Base-by-base conservation (phyloP, 1,140 invertebrate genomes). In the Venustaconcha ellipsiformis region DNA sequence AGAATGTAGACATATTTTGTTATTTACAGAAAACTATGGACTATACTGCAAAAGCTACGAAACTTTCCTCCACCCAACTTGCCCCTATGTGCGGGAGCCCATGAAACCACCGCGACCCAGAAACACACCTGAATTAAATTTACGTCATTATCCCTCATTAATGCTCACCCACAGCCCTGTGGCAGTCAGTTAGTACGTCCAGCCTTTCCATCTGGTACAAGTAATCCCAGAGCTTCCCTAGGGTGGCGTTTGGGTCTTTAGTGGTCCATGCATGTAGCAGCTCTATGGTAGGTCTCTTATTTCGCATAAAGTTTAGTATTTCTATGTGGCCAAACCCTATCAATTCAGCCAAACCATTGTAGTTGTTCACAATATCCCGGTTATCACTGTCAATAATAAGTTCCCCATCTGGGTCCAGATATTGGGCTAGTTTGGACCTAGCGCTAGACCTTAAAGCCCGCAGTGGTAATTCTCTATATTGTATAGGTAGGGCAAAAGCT, bases 291-390 rank as follows among this genome's bases (percentile, higher is more conserved):
- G 88, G 88, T 80, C 86, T 84, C 55, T 74, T 72, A 68, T 78
- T 72, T 70, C 81, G 65, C 68, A 78, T 75, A 76, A 89, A 86
- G 68, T 84, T 86, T 66, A 76, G 64, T 15, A 88, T 84, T 26
- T 87, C 84, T 20, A 86, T 63, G 56, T 83, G 82, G 17, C 72
- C 18, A 81, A 88, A 87, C 0, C 85, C 84, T 30, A 89, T 79
- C 18, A 86, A 77, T 70, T 90, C 88, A 20, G 89, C 89, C 11
- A 90, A 70, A 13, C 90, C 90, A 72, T 81, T 83, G 78, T 80
- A 89, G 71, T 90, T 87, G 26, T 84, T 84, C 14, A 86, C 74
- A 57, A 73, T 75, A 8, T 78, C 72, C 17, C n/a, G 15, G 72
- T 71, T 67, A 59, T 75, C 55, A 69, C 60, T 18, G 57, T 70